phyloP scores from a whole-genome alignment of 2,888 invertebrate genomes.

The Podabrus alpinus region DNA sequence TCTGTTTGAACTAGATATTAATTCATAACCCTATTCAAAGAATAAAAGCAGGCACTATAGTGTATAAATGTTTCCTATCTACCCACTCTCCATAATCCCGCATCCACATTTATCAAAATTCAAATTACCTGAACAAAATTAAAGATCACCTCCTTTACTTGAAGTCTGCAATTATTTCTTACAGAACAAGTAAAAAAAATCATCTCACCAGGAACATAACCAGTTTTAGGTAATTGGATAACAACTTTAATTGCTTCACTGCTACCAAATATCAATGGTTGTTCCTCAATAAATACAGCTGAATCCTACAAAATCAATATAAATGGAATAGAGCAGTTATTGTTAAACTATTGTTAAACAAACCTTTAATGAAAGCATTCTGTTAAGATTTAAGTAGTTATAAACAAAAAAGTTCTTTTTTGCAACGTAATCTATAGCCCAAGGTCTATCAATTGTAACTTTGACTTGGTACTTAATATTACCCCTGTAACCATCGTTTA shows the following conservation, averaged over 20 bases:
- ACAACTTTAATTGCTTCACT: background rate
- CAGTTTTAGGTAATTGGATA: slow-evolving; percentile 1
- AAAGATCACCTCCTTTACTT: slow-evolving; percentile 8
- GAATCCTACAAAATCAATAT: background rate
- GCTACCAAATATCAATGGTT: background rate
- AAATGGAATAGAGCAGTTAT: background rate
- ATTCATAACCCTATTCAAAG: too few relatives aligned
- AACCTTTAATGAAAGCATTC: background rate
- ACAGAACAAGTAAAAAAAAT: background rate
- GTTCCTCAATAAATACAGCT: background rate
- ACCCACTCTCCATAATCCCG: too few relatives aligned
- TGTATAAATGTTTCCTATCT: too few relatives aligned
- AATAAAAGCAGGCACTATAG: too few relatives aligned
- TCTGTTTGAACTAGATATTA: too few relatives aligned
- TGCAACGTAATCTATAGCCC: slow-evolving; percentile 9
- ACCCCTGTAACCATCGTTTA: background rate
- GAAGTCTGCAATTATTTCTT: slow-evolving; percentile 8
- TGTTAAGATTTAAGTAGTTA: background rate
- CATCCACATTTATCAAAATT: background rate
- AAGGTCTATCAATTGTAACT: slow-evolving; percentile 9
- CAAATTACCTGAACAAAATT: slow-evolving; percentile 6
- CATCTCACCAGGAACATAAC: slow-evolving; percentile 3
- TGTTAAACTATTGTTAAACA: background rate
- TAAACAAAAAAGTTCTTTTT: slow-evolving; percentile 5
- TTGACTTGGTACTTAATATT: slow-evolving; percentile 3